Evolutionary conservation across 2,113 vertebrate species (phyloP).

Genomic region (Dicrurus megarhynchus): DNA sequence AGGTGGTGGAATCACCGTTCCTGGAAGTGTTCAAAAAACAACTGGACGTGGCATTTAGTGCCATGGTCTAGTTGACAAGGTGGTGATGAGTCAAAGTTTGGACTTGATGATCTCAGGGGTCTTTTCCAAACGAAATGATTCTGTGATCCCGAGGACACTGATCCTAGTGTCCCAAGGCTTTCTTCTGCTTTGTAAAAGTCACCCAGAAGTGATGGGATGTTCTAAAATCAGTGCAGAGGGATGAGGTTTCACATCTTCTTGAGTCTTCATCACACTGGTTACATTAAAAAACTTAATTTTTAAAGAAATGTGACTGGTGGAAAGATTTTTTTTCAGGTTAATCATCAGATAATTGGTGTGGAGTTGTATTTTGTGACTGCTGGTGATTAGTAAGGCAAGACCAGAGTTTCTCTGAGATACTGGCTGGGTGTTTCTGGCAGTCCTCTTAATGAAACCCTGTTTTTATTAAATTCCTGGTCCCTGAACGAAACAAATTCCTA

Average conservation of each 20-base stretch:
- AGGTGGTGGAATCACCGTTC: neutral
- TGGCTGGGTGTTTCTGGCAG: neutral
- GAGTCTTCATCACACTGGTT: neutral
- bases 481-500: neutral
- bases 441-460: neutral
- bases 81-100: neutral
- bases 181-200: neutral
- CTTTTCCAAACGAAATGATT: neutral
- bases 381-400: neutral
- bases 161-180: neutral
- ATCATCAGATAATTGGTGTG: neutral
- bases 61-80: neutral
- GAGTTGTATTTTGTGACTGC: neutral
- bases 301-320: neutral
- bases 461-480: neutral
- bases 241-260: neutral
- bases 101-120: neutral
- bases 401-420: neutral
- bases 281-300: neutral
- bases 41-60: neutral
- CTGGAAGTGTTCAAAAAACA: neutral
- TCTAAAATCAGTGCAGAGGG: neutral
- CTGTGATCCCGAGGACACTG: neutral
- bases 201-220: neutral
- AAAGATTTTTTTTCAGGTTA: neutral